Evolutionary conservation across 1,140 invertebrate species (phyloP).

Genomic region (Drosophila malerkotliana): DNA sequence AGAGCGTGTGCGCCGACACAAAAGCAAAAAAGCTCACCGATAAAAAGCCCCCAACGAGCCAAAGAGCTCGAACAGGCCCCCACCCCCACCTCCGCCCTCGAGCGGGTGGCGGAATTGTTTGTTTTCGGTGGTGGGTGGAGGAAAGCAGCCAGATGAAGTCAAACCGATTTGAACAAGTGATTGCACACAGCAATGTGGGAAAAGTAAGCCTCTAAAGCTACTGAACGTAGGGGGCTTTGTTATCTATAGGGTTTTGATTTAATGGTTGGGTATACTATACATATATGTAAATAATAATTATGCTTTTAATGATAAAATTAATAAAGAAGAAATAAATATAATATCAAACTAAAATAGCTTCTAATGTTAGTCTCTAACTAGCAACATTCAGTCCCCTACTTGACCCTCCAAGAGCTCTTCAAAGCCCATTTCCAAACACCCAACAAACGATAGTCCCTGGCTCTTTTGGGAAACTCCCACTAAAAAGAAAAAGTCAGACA

Average conservation of each 20-base stretch:
- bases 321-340: neutral
- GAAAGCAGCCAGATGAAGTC: slow-evolving; percentile 34
- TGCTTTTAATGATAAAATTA: no score
- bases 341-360: neutral
- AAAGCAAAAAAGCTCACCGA: slow-evolving; percentile 36
- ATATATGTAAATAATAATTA: no score
- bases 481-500: slow-evolving; percentile 73
- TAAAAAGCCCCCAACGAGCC: slow-evolving; percentile 36
- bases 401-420: slow-evolving; percentile 56
- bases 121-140: slow-evolving; percentile 5
- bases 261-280: no score
- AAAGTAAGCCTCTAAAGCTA: slow-evolving; percentile 3
- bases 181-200: slow-evolving; percentile 15
- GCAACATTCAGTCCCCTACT: slow-evolving; percentile 42
- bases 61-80: neutral
- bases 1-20: slow-evolving; percentile 4
- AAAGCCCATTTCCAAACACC: slow-evolving; percentile 58
- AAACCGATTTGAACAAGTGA: slow-evolving; percentile 47
- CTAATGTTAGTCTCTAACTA: neutral
- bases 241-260: neutral
- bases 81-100: neutral
- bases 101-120: slow-evolving; percentile 2
- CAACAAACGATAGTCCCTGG: slow-evolving; percentile 4
- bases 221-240: neutral
- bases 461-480: slow-evolving; percentile 63